Percentiles rank a stretch among this genome's conserved stretches.
These are phyloP conservation scores for Drosophila miranda DNA, from an alignment of 1,140 invertebrate species.

Conservation along the genomic window DNA sequence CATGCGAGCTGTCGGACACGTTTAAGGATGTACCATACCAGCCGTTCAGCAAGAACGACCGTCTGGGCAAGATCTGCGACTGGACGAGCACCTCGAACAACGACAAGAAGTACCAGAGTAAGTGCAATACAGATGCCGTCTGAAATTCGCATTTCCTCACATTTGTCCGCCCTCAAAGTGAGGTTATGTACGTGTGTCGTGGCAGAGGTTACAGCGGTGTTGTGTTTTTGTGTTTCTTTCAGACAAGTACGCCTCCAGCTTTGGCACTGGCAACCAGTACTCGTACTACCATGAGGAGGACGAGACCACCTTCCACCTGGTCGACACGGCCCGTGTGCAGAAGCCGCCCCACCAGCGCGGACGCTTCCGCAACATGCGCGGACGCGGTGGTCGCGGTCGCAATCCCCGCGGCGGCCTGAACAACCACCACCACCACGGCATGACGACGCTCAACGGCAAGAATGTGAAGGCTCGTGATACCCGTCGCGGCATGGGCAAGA, in stretches of 20 bases:
- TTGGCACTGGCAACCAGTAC: conserved; percentile 97
- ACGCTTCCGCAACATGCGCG: conserved; percentile 92
- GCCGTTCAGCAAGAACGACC: conserved; percentile 98
- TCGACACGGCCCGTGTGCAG: conserved; percentile 95
- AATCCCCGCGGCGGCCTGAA: conserved; percentile 87
- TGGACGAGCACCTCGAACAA: conserved; percentile 98
- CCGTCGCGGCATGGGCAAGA: conserved; percentile 87
- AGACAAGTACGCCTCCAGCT: conserved; percentile 98
- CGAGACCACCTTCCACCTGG: conserved; percentile 98
- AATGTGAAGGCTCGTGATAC: conserved; percentile 84
- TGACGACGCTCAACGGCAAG: conserved; percentile 86
- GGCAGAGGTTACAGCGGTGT: conserved; percentile 41
- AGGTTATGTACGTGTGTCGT: conserved; percentile 76
- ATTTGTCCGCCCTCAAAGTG: conserved; percentile 44
- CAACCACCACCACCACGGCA: conserved; percentile 83
- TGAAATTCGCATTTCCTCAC: not conserved
- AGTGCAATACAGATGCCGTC: conserved; percentile 80
- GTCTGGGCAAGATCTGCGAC: conserved; percentile 98
- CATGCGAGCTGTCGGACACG: conserved; percentile 95
- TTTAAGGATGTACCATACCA: conserved; percentile 99
- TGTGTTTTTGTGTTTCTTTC: conserved; percentile 4
- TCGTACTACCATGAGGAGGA: conserved; percentile 99
- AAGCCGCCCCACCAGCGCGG: conserved; percentile 95
- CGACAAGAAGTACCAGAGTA: conserved; percentile 97
- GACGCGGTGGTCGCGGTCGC: conserved; percentile 86